Evolutionary conservation across 2,797 vertebrate species (phyloP), one percentile per base, ranked within the genome.

Genomic region (Xiphorhynchus erythropygius): DNA sequence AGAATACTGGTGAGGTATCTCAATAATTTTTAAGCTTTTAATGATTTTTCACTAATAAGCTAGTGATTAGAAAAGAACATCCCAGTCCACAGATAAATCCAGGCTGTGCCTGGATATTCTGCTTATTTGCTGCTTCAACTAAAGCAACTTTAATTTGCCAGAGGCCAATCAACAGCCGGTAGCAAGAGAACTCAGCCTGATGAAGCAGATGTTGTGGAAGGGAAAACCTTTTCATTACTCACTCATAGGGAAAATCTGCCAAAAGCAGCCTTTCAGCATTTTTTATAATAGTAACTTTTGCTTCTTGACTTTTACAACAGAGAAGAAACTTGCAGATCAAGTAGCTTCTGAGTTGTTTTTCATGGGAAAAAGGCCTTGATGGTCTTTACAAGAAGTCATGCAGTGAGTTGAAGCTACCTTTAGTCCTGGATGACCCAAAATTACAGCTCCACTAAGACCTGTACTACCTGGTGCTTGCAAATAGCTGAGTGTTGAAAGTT

Each of bases 21-120:
- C 69, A 87, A 95, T 90, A 81, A 84, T 88, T 94, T 83, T 92
- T 82, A 42, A 73, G 69, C 56, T 91, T 96, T 82, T 96, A 70
- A 97, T 93, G 87, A 93, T 92, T 95, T 96, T 94, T 97, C 94
- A 93, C 89, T 94, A 96, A 75, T 4, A 41, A 93, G 44, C 30
- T 53, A 64, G 27, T 81, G 81, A 93, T 78, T 65, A 94, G 68
- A 60, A 93, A 95, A 78, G 67, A 82, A 25, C 64, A 85, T 77
- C 33, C 11, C 33, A 46, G 55, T 69, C 42, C 87, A 52, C 68
- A 76, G 63, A 91, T 71, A 76, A 91, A 85, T 95, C 68, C 41
- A 85, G 57, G 30, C 69, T 22, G 2, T 3, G 13, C 77, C 47
- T 78, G 63, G 13, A 17, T 75, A 56, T 83, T 93, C 83, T 81